Evolutionary conservation across 2,888 invertebrate genomes (phyloP).

Genomic region (Calameuta filiformis): DNA sequence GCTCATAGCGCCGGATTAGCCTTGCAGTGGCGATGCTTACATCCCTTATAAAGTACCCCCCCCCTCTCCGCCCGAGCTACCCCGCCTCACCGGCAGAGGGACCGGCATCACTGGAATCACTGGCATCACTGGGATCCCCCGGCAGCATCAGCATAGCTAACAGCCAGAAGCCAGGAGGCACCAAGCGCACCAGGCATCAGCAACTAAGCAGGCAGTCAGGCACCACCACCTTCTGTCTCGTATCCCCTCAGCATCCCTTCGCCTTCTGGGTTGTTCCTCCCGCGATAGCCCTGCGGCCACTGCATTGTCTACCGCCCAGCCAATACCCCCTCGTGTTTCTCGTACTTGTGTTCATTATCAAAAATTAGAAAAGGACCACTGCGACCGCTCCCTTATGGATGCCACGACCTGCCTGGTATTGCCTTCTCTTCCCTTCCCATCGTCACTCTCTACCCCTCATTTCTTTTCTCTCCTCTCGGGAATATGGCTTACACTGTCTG

Average conservation of each 20-base stretch:
- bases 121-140: conserved; percentile 27
- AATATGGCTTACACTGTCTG: neutral
- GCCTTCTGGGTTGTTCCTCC: conserved; percentile 48
- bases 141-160: too few relatives aligned
- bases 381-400: conserved; percentile 1
- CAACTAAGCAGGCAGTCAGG: too few relatives aligned
- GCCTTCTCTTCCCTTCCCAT: neutral
- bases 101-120: neutral
- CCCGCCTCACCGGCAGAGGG: conserved; percentile 6
- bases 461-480: neutral
- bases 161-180: too few relatives aligned
- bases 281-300: conserved; percentile 64
- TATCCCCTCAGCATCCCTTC: conserved; percentile 38
- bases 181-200: too few relatives aligned
- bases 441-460: neutral
- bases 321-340: conserved; percentile 61
- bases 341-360: conserved; percentile 63
- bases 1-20: conserved; percentile 64
- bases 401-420: too few relatives aligned
- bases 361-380: conserved; percentile 32
- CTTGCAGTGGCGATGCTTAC: conserved; percentile 65
- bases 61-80: conserved; percentile 29
- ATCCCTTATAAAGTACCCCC: conserved; percentile 58
- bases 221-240: conserved; percentile 21
- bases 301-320: conserved; percentile 61